Base-by-base conservation (phyloP, 2,113 vertebrate species). In the Xenotilapia leptura region DNA sequence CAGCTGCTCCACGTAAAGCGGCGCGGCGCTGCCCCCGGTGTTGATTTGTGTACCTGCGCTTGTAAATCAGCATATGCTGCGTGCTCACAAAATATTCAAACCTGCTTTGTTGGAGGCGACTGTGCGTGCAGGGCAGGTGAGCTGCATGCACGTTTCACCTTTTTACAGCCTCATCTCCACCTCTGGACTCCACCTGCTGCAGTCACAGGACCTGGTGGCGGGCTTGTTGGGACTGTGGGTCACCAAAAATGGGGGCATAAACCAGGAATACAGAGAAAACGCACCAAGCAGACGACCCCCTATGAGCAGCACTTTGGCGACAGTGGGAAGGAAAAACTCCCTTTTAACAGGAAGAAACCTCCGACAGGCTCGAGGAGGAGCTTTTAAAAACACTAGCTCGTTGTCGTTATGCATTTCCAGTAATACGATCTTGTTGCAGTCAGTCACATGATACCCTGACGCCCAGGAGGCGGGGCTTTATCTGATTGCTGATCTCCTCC, bases 341-440 rank as follows among this genome's bases (percentile, higher is more conserved):
- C 26, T 31, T 60, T 6, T 4, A 60, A 0, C 3, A 33, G 28
- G 56, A 33, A 60, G 56, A 60, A 60, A 60, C 60, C 60, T 65
- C 58, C 4, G 1, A 7, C 31, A 36, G 60, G 31, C 17, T 36
- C 17, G 3, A 5, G 60, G 28, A 36, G 28, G 60, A 65, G 33
- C 60, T 38, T 12, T n/a, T 65, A 65, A 38, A 65, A 12, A 5
- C 31, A n/a, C 17, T 1, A 62, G 15, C 17, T 38, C 6, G 0
- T 38, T 65, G 33, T 36, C 0, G 0, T 65, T 1, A 0, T 38
- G 9, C 13, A 73, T 26, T 73, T 45, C 0, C 5, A 42, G 65
- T 10, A 42, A 70, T 70, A 4, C 5, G 0, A 6, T 42, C 12
- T 14, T 3, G 7, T 70, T 70, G 2, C n/a, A 70, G 38, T 70